Conservation (phyloP, 2,797 vertebrate genomes). For the Scolopax bukidnonensis region DNA sequence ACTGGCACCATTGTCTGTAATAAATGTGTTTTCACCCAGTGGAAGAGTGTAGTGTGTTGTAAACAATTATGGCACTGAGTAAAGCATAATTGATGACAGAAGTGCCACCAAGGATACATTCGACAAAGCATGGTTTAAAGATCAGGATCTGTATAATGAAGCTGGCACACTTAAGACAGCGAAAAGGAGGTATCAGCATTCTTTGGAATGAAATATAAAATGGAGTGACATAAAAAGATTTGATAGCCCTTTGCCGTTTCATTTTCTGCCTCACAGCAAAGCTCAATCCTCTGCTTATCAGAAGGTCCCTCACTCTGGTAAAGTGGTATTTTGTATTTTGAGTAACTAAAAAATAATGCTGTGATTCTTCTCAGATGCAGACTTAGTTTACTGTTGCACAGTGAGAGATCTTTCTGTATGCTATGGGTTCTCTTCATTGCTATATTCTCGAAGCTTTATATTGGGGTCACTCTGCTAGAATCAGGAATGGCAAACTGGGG, state of each 20-base stretch:
- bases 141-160: not conserved
- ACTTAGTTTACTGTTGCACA: not conserved
- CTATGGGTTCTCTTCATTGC: not conserved
- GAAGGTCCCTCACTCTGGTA: not conserved
- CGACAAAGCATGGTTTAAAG: not conserved
- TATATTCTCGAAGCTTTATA: not conserved
- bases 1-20: conserved; percentile 74
- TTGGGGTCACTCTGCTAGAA: not conserved
- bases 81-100: conserved; percentile 18
- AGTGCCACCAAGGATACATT: conserved; percentile 14
- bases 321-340: not conserved
- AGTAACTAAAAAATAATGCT: not conserved
- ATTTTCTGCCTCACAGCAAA: conserved; percentile 6
- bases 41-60: conserved; percentile 39
- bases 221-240: not conserved
- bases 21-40: conserved; percentile 61
- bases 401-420: not conserved
- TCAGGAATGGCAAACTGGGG: not conserved
- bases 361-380: not conserved
- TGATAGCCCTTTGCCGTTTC: not conserved
- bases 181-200: not conserved
- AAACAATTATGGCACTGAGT: conserved; percentile 58
- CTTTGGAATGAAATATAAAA: not conserved
- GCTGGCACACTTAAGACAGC: not conserved
- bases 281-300: not conserved